A percentile compares a stretch with the other conserved stretches of the same genome.
Conservation (phyloP, 2,888 invertebrate genomes). For the Leucophenga maculata region DNA sequence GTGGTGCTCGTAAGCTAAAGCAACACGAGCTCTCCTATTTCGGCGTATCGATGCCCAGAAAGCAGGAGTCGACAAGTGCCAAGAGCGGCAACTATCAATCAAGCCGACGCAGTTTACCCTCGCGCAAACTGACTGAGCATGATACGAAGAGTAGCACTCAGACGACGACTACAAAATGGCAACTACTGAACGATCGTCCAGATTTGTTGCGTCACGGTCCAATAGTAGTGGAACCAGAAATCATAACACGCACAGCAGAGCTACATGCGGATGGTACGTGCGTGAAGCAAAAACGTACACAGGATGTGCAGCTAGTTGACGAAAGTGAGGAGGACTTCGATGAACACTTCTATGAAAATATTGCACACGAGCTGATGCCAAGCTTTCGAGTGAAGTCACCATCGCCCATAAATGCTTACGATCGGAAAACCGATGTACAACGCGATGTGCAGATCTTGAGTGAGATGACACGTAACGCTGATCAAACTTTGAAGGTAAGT, state of each 20-base stretch:
- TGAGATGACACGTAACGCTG: conserved; percentile 76
- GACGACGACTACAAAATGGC: conserved; percentile 62
- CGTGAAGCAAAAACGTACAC: conserved; percentile 34
- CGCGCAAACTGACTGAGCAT: conserved; percentile 46
- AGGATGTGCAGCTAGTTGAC: conserved; percentile 39
- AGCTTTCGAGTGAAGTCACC: conserved; percentile 61
- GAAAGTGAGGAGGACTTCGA: conserved; percentile 37
- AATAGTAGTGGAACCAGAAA: conserved; percentile 52
- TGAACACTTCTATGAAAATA: conserved; percentile 69
- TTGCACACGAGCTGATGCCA: conserved; percentile 64
- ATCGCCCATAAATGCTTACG: conserved; percentile 49
- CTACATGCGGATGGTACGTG: conserved; percentile 28
- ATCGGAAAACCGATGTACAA: conserved; percentile 67
- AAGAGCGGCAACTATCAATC: conserved; percentile 10
- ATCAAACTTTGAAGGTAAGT: conserved; percentile 74
- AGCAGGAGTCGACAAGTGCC: conserved; percentile 37
- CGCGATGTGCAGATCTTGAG: conserved; percentile 74
- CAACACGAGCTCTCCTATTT: conserved; percentile 78
- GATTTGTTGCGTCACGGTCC: conserved; percentile 70
- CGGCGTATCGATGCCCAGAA: conserved; percentile 69
- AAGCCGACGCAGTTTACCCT: conserved; percentile 55
- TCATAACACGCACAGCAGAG: conserved; percentile 37
- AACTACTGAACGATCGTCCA: conserved; percentile 68
- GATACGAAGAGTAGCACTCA: conserved; percentile 19
- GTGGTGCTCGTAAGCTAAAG: conserved; percentile 74